Evolutionary conservation across 1,140 invertebrate genomes (phyloP).

Genomic region (Bombus consobrinus): DNA sequence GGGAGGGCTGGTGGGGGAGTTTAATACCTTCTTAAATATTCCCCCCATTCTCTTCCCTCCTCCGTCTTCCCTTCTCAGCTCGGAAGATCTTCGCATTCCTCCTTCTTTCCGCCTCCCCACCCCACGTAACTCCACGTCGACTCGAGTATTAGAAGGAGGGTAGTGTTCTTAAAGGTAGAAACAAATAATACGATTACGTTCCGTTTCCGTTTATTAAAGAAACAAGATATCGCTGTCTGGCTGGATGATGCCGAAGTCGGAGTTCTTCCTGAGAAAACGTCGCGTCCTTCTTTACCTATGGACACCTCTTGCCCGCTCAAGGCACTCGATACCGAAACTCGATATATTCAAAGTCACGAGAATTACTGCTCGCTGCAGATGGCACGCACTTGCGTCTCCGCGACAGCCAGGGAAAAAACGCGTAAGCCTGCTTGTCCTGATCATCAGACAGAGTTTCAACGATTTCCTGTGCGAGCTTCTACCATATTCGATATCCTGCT

Average conservation of each 20-base stretch:
- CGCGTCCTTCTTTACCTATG: slow-evolving; percentile 49
- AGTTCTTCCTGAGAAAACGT: slow-evolving; percentile 51
- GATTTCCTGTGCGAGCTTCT: slow-evolving; percentile 58
- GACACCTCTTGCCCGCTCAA: slow-evolving; percentile 17
- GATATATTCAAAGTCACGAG: slow-evolving; percentile 80
- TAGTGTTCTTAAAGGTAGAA: slow-evolving; percentile 78
- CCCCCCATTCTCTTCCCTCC: slow-evolving; percentile 70
- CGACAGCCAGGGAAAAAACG: slow-evolving; percentile 25
- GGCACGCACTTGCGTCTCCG: slow-evolving; percentile 63
- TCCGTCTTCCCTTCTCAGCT: not conserved
- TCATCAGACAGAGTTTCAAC: slow-evolving; percentile 77
- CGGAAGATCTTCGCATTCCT: slow-evolving; percentile 51
- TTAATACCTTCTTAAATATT: slow-evolving; percentile 83
- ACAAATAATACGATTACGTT: slow-evolving; percentile 84
- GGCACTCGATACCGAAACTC: slow-evolving; percentile 79
- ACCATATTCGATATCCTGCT: slow-evolving; percentile 23
- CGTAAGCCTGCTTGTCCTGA: slow-evolving; percentile 75
- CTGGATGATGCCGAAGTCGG: slow-evolving; percentile 65
- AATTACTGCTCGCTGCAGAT: slow-evolving; percentile 73
- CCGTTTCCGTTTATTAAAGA: slow-evolving; percentile 84
- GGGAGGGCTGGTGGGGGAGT: slow-evolving; percentile 57
- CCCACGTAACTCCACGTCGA: slow-evolving; percentile 5
- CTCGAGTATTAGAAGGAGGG: slow-evolving; percentile 70
- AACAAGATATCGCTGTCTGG: slow-evolving; percentile 81
- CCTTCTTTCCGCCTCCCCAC: not conserved